A percentile compares a stretch with the other conserved stretches of the same genome.
phyloP scores from a whole-genome alignment of 2,113 vertebrate genomes.

The Pipra filicauda region DNA sequence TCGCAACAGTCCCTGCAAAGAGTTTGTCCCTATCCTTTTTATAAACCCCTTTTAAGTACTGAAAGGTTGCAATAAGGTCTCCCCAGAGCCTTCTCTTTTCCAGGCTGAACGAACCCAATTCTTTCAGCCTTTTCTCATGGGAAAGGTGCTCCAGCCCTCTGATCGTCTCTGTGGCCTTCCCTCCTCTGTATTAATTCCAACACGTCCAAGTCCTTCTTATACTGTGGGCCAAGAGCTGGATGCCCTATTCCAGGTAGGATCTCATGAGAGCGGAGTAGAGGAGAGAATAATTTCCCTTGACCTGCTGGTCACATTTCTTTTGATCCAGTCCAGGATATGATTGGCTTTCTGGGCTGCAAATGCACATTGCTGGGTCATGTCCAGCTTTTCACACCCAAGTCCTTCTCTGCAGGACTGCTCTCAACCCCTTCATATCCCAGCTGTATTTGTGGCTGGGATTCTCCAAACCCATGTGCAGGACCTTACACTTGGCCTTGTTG shows the following conservation, averaged over 20 bases:
- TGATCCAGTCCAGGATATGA: neutral
- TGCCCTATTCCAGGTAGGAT: neutral
- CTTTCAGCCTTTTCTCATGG: neutral
- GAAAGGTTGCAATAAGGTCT: neutral
- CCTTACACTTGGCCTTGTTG: neutral
- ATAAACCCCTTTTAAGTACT: neutral
- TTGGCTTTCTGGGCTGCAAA: neutral
- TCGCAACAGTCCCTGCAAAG: neutral
- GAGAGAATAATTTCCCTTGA: fast-evolving
- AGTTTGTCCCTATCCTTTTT: neutral
- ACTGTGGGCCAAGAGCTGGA: neutral
- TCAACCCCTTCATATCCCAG: neutral
- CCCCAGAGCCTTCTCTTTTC: neutral
- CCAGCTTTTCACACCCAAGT: neutral
- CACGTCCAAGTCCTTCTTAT: neutral
- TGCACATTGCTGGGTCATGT: neutral
- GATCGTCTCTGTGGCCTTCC: neutral
- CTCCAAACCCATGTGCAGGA: neutral
- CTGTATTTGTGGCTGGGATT: neutral
- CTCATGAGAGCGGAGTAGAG: fast-evolving
- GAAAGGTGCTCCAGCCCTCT: neutral
- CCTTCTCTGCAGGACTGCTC: neutral
- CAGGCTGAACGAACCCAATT: neutral
- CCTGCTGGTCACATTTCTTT: neutral
- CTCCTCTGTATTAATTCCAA: neutral